These are phyloP conservation scores for Hartigia nigra DNA, from an alignment of 2,888 invertebrate species.

Conservation along the genomic window DNA sequence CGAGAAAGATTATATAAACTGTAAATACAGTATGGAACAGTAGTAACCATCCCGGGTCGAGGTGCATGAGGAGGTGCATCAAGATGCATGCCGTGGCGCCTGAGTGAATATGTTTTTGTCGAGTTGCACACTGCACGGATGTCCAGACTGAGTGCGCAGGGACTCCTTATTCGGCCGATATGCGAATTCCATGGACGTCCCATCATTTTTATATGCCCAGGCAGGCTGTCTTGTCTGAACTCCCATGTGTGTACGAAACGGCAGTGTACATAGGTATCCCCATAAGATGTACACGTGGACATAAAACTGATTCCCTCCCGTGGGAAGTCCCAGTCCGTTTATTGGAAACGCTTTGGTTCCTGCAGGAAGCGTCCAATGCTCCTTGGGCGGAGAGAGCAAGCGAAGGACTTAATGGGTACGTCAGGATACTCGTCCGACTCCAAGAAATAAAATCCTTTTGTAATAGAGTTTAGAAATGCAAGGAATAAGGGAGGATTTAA, in stretches of 20 bases:
- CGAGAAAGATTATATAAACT: background rate
- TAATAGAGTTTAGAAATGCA: background rate
- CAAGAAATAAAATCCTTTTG: background rate
- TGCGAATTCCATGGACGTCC: constrained; percentile 13
- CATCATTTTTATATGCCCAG: constrained; percentile 8
- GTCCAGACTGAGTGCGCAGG: constrained; percentile 10
- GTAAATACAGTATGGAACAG: background rate
- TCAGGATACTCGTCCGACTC: background rate
- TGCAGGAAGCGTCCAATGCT: background rate
- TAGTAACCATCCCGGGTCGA: constrained; percentile 3
- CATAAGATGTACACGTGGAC: background rate
- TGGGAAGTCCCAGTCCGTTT: background rate
- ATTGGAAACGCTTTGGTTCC: background rate
- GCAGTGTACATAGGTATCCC: background rate
- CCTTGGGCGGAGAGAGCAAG: background rate
- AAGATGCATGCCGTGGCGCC: constrained; percentile 23
- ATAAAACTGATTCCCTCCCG: background rate
- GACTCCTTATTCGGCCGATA: constrained; percentile 22
- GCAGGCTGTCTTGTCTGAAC: background rate
- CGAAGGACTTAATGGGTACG: background rate
- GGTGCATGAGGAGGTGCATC: constrained; percentile 13
- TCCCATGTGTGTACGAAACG: background rate
- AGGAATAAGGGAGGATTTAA: background rate
- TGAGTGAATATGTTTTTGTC: constrained; percentile 10
- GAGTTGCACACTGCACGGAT: constrained; percentile 1